A percentile compares a stretch with the other conserved stretches of the same genome.
Conservation (phyloP, 1,140 invertebrate genomes). For the Drosophila ficusphila region DNA sequence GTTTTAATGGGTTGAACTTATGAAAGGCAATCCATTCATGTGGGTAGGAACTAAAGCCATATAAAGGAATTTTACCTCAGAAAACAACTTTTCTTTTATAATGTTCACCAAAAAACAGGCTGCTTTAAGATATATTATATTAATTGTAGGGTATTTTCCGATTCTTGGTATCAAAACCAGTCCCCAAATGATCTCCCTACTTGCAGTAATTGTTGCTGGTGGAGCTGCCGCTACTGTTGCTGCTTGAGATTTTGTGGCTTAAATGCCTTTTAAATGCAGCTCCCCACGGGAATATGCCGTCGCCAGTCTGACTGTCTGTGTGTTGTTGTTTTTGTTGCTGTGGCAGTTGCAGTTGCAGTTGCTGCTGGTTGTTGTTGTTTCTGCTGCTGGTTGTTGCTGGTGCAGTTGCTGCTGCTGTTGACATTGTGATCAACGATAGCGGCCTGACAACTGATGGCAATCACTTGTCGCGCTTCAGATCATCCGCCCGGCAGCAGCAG, state of each 20-base stretch:
- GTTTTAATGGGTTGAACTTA: neutral
- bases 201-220: slow-evolving; percentile 69
- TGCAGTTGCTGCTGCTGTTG: slow-evolving; percentile 59
- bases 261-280: slow-evolving; percentile 83
- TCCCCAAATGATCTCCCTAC: slow-evolving; percentile 34
- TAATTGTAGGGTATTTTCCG: slow-evolving; percentile 6
- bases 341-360: slow-evolving; percentile 12
- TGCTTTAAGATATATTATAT: too few relatives aligned
- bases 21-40: neutral
- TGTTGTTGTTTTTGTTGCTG: slow-evolving; percentile 50
- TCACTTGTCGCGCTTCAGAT: slow-evolving; percentile 83
- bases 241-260: slow-evolving; percentile 78
- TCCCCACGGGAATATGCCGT: slow-evolving; percentile 82
- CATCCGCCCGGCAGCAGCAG: slow-evolving; percentile 57
- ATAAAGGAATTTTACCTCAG: too few relatives aligned
- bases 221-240: slow-evolving; percentile 39
- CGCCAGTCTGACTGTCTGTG: slow-evolving; percentile 69
- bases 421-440: slow-evolving; percentile 83
- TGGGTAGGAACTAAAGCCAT: neutral
- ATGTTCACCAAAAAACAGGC: too few relatives aligned
- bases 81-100: too few relatives aligned
- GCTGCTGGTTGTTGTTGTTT: slow-evolving; percentile 39
- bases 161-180: neutral
- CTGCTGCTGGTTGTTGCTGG: slow-evolving; percentile 13
- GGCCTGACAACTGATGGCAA: slow-evolving; percentile 81